These are phyloP conservation scores for Emydoidea blandingii DNA, from an alignment of 2,797 vertebrate genomes.

Conservation along the genomic window DNA sequence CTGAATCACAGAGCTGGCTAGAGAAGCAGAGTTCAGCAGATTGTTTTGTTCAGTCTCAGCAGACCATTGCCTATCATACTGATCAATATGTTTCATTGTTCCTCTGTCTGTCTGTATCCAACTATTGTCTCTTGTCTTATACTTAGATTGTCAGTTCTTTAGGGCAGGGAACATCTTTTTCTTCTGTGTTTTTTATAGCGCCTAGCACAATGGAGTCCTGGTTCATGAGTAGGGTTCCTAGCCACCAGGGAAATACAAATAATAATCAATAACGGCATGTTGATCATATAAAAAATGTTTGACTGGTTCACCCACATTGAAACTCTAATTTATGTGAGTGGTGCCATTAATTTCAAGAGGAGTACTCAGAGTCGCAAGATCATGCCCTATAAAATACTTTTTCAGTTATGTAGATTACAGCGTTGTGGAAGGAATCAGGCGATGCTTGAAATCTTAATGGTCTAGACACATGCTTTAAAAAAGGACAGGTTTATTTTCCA, in stretches of 20 bases:
- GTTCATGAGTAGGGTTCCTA: not conserved
- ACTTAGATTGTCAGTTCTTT: not conserved
- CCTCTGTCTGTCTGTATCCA: not conserved
- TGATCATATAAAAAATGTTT: not conserved
- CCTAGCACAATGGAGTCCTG: not conserved
- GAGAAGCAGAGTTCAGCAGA: not conserved
- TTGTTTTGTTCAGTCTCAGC: not conserved
- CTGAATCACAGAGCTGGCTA: not conserved
- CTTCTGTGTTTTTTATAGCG: not conserved
- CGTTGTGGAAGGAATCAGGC: not conserved
- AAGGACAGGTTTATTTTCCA: rapidly evolving
- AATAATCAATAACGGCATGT: not conserved
- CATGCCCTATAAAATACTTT: not conserved
- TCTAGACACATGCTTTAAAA: not conserved
- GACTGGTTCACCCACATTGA: not conserved
- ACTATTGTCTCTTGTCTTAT: not conserved
- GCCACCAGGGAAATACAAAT: not conserved
- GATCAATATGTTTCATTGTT: not conserved
- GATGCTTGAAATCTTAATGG: not conserved
- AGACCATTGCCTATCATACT: not conserved
- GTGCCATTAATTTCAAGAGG: not conserved
- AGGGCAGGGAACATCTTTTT: not conserved
- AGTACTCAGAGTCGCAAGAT: not conserved
- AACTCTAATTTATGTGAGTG: not conserved
- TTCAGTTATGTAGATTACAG: not conserved